A percentile compares a stretch with the other conserved stretches of the same genome.
Conservation (phyloP, 2,113 vertebrate species). For the Sarotherodon lohbergeri region DNA sequence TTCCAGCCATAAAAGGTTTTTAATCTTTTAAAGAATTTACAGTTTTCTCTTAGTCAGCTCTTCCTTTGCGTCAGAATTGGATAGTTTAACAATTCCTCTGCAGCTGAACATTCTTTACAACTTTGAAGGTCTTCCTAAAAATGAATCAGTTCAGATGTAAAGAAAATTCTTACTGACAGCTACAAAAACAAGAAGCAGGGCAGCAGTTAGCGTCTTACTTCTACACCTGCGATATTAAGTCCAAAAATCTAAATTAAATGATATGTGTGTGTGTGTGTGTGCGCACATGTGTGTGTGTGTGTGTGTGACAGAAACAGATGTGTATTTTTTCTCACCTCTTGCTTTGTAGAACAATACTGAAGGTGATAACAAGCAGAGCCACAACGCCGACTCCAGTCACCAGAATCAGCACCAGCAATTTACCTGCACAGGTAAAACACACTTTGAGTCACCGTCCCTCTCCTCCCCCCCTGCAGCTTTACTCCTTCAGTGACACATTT, state of each 20-base stretch:
- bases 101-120: background rate
- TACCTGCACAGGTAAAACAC: conserved; percentile 37
- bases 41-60: background rate
- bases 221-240: background rate
- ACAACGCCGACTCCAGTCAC: conserved; percentile 35
- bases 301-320: background rate
- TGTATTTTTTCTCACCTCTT: conserved; percentile 55
- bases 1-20: background rate
- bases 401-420: conserved; percentile 55
- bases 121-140: background rate
- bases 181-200: background rate
- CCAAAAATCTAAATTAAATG: background rate
- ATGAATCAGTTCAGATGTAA: background rate
- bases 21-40: fast-evolving
- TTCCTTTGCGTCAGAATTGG: background rate
- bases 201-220: background rate
- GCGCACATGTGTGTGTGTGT: background rate
- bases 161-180: background rate
- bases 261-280: background rate
- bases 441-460: background rate
- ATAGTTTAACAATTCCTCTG: background rate
- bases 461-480: background rate
- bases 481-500: background rate
- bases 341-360: conserved; percentile 58
- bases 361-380: conserved; percentile 52